Base-by-base conservation (phyloP, 2,888 invertebrate species). In the Amphipoea oculea region DNA sequence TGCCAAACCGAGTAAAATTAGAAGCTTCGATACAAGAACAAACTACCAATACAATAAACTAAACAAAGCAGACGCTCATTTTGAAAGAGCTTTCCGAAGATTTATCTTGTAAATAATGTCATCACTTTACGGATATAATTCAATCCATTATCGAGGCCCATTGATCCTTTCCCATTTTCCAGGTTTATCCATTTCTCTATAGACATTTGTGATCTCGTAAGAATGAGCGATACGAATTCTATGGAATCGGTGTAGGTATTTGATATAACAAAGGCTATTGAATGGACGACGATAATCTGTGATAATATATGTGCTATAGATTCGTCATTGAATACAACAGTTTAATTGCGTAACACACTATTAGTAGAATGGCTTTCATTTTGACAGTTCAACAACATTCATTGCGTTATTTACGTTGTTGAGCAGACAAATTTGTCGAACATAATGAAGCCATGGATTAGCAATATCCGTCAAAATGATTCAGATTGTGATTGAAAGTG, bases 41-140 rank as follows among this genome's bases (percentile, higher is more conserved):
- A 67, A 70, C 23, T n/a, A 62, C 11, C 23, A 79, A 51, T 72
- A 63, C 54, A 69, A 70, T 76, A 63, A 48, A 71, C 57, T 40
- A 48, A 75, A 75, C 48, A 75, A 60, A 66, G 36, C 23, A 14
- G 23, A 48, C 23, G 36, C n/a, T 54, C 20, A 57, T 54, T 29
- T 57, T 14, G n/a, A 57, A 57, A 76, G 62, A 83, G 77, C 29
- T 83, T 77, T 45, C 11, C 11, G 60, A 71, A 82, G 73, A 73
- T 80, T 73, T 70, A 84, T 73, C 48, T 63, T 23, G 51, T 76
- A 73, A 80, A 62, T 78, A 85, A 86, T 78, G 42, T 73, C 29
- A 75, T 78, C 74, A 65, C 40, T 76, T 80, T 62, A 83, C 7
- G 67, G 73, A 87, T 73, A 71, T 57, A 76, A 76, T 76, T 79